phyloP scores from a whole-genome alignment of 1,140 invertebrate species.

The Sycophaga agraensis region DNA sequence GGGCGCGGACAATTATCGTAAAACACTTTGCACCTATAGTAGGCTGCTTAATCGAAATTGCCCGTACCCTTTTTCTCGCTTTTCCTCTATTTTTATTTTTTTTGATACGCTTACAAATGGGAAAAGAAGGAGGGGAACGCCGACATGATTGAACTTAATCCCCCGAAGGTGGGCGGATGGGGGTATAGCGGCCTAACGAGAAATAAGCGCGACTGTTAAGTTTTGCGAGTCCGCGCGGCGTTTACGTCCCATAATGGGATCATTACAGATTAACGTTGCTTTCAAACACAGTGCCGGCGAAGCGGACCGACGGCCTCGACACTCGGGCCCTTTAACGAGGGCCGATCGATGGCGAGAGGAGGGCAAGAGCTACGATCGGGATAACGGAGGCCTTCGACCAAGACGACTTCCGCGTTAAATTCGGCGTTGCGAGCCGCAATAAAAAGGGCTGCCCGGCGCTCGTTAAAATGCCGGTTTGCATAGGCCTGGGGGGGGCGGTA shows the following conservation, averaged over 20 bases:
- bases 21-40: conserved; percentile 20
- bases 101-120: conserved; percentile 5
- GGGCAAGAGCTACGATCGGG: too few relatives aligned
- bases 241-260: background rate
- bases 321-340: too few relatives aligned
- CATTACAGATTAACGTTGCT: background rate
- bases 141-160: conserved; percentile 13
- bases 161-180: conserved; percentile 5
- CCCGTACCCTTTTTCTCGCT: background rate
- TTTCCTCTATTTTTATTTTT: background rate
- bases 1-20: conserved; percentile 17
- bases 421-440: too few relatives aligned
- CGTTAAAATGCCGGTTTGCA: conserved; percentile 28
- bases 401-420: too few relatives aligned
- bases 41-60: conserved; percentile 23
- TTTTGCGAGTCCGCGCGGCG: background rate
- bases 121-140: background rate
- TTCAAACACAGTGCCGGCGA: too few relatives aligned
- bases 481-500: background rate
- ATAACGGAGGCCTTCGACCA: too few relatives aligned
- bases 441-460: too few relatives aligned
- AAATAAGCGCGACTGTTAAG: conserved; percentile 13
- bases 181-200: too few relatives aligned
- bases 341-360: too few relatives aligned
- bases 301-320: too few relatives aligned